Conservation (phyloP, 2,888 invertebrate genomes). For the Morinoia aosen region DNA sequence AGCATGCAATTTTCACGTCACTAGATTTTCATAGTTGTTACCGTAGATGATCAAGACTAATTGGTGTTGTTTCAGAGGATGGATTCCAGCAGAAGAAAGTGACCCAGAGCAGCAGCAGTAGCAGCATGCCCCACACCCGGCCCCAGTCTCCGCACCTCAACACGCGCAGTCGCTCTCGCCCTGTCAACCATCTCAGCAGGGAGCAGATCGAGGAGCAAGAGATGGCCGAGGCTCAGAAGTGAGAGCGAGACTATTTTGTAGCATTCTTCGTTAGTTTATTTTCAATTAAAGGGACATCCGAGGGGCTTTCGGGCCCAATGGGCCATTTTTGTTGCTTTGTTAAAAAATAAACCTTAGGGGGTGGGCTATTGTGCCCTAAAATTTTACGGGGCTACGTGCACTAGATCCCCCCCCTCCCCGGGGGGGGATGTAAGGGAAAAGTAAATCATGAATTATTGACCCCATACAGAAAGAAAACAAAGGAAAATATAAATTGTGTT, state of each 20-base stretch:
- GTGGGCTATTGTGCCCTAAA: too few relatives aligned
- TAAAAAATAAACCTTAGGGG: too few relatives aligned
- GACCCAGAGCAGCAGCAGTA: constrained; percentile 16
- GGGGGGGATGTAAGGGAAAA: constrained; percentile 5
- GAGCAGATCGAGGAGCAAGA: constrained; percentile 78
- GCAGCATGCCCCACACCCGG: constrained; percentile 70
- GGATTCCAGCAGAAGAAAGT: constrained; percentile 5
- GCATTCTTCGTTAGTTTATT: neutral
- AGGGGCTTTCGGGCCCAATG: too few relatives aligned
- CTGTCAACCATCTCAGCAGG: constrained; percentile 75
- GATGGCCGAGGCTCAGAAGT: constrained; percentile 78
- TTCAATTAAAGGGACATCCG: constrained; percentile 54
- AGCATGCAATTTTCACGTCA: too few relatives aligned
- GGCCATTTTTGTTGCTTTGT: too few relatives aligned
- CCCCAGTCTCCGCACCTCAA: constrained; percentile 71
- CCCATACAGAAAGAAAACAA: too few relatives aligned
- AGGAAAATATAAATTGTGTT: too few relatives aligned
- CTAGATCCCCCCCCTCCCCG: too few relatives aligned
- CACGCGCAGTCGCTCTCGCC: constrained; percentile 76
- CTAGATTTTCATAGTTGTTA: neutral
- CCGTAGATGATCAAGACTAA: neutral
- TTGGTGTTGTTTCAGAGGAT: neutral
- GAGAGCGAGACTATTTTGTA: constrained; percentile 65
- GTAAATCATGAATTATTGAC: too few relatives aligned
- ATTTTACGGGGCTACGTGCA: too few relatives aligned